Evolutionary conservation across 2,113 vertebrate species (phyloP).

Genomic region (Rhinopomastus cyanomelas): DNA sequence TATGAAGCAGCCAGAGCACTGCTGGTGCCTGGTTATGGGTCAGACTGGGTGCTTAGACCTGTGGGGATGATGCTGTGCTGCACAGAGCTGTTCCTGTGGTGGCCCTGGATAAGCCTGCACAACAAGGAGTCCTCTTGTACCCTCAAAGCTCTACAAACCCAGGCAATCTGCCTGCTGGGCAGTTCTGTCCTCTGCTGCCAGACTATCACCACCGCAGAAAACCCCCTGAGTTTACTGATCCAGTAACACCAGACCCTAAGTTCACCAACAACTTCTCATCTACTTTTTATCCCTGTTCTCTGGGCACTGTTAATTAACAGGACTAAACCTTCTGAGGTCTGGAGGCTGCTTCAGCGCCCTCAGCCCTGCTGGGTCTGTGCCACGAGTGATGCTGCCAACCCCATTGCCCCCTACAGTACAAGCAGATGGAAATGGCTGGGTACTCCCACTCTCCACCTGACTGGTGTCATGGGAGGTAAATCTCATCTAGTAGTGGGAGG

Average conservation of each 20-base stretch:
- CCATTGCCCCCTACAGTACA: background rate
- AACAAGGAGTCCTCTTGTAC: background rate
- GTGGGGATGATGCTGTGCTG: background rate
- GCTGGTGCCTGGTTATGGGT: background rate
- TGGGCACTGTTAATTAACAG: background rate
- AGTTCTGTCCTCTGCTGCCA: background rate
- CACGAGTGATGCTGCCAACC: background rate
- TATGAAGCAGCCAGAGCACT: fast-evolving
- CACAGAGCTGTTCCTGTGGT: fast-evolving
- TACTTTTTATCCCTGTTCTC: background rate
- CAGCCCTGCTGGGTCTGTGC: background rate
- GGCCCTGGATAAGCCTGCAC: background rate
- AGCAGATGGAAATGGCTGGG: background rate
- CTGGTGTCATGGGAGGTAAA: background rate
- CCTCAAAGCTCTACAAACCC: background rate
- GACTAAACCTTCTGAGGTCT: background rate
- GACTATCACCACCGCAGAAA: background rate
- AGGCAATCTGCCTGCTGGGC: background rate
- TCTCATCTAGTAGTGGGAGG: background rate
- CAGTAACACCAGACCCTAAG: background rate
- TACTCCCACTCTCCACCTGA: background rate
- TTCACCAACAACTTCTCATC: background rate
- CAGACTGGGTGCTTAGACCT: fast-evolving
- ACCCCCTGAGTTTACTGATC: background rate
- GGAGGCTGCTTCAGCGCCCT: background rate